Base-by-base conservation (phyloP, 2,888 invertebrate species). In the Anarsia innoxiella region DNA sequence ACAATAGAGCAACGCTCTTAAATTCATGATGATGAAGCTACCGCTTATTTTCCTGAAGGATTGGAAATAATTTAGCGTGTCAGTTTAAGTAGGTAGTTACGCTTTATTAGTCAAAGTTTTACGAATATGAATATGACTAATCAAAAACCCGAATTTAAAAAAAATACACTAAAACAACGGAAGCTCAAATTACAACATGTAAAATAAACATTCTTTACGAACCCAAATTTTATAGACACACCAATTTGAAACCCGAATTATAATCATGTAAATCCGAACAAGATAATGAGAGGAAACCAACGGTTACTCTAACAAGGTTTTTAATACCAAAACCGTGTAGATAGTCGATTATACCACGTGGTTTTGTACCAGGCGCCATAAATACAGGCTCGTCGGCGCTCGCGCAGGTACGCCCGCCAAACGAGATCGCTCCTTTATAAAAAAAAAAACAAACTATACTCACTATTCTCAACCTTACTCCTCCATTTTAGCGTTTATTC, bases 351-450 rank as follows among this genome's bases (percentile, higher is more conserved):
- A 35, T 63, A 66, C 71, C 78, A 77, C 78, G 78, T 78, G 77
- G 68, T 68, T 57, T 65, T 44, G 56, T 59, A 62, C 65, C 65
- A 65, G 82, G 83, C 83, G 83, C 83, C 57, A 80, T 84, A 84
- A 84, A 83, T 83, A 84, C 80, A 76, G 75, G 63, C 73, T 74
- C 74, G 74, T 78, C 79, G 70, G 80, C 78, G 75, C 73, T 56
- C 53, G 74, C 80, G 77, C 82, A 83, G 80, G 83, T 83, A 77
- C 79, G 79, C 77, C 77, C 72, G 79, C 76, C 82, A 83, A 83
- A 82, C 82, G 67, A 83, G 82, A 82, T 78, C 66, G 68, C 57
- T 58, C 72, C 70, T 76, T 78, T 78, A 78, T 75, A 67, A 53
- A 61, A 69, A 72, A 67, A 75, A 72, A 61, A 48, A 47, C 42